Percentiles rank a stretch among this genome's conserved stretches.
These are phyloP conservation scores for Tetrapedia diversipes DNA, from an alignment of 2,888 invertebrate species.

Conservation along the genomic window DNA sequence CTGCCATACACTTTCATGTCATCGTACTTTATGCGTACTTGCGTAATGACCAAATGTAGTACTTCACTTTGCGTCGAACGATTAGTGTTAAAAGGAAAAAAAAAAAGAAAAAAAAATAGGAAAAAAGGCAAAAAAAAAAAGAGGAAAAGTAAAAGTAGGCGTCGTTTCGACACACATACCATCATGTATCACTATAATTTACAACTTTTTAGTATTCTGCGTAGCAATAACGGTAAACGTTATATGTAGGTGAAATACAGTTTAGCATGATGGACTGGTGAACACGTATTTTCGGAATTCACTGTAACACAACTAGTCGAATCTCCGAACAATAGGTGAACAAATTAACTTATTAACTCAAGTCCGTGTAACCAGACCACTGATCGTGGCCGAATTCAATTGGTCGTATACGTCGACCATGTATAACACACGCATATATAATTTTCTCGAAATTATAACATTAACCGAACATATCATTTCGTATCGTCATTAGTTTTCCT, in stretches of 20 bases:
- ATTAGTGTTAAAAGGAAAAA: background rate
- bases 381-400: background rate
- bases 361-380: conserved; percentile 1
- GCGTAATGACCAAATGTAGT: conserved; percentile 6
- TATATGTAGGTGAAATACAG: conserved; percentile 17
- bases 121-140: background rate
- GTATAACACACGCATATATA: background rate
- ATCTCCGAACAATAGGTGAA: conserved; percentile 22
- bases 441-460: background rate
- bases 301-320: conserved; percentile 6
- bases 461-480: conserved; percentile 1
- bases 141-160: background rate
- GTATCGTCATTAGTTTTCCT: background rate
- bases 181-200: conserved; percentile 7
- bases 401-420: background rate
- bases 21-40: background rate
- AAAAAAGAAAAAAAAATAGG: too few species aligned
- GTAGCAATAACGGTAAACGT: conserved; percentile 25
- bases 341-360: conserved; percentile 47
- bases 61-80: background rate
- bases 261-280: conserved; percentile 28
- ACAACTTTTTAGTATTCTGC: conserved; percentile 36
- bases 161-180: background rate
- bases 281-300: conserved; percentile 11
- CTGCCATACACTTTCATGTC: conserved; percentile 29